These are phyloP conservation scores for Campylomormyrus numenius DNA, from an alignment of 2,113 vertebrate genomes.

Conservation along the genomic window DNA sequence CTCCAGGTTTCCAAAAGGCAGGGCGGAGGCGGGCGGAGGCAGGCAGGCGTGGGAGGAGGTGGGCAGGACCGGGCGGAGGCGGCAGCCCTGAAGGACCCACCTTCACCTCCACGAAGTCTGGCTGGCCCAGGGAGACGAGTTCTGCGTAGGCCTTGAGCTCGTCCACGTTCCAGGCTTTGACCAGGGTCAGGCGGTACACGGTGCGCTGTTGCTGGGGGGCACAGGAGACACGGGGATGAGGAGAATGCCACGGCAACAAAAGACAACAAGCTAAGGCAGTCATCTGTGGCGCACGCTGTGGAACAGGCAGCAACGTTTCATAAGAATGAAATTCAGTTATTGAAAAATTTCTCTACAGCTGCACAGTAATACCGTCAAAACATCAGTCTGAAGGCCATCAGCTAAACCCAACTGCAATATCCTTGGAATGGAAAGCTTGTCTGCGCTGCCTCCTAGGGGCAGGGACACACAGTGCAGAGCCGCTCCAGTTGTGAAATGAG, in stretches of 20 bases:
- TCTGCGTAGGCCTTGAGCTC: slow-evolving; percentile 82
- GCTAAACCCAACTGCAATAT: neutral
- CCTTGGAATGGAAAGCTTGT: neutral
- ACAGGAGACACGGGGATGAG: neutral
- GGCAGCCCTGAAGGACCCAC: slow-evolving; percentile 50
- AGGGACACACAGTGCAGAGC: neutral
- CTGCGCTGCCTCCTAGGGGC: neutral
- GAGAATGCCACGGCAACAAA: neutral
- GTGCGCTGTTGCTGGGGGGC: slow-evolving; percentile 77
- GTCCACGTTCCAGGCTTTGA: slow-evolving; percentile 94
- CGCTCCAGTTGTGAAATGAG: neutral
- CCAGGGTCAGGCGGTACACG: slow-evolving; percentile 83
- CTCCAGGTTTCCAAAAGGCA: neutral
- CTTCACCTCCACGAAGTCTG: slow-evolving; percentile 94
- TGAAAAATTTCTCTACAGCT: neutral
- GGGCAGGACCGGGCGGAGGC: neutral
- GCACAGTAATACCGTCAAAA: neutral
- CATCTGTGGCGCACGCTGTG: neutral
- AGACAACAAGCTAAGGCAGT: neutral
- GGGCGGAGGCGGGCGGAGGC: neutral
- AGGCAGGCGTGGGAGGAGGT: neutral
- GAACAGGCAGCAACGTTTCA: neutral
- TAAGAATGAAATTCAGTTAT: neutral
- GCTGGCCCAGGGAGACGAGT: slow-evolving; percentile 75
- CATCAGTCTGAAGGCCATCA: neutral